phyloP scores from a whole-genome alignment of 2,888 invertebrate genomes.

The Ligdia adustata region DNA sequence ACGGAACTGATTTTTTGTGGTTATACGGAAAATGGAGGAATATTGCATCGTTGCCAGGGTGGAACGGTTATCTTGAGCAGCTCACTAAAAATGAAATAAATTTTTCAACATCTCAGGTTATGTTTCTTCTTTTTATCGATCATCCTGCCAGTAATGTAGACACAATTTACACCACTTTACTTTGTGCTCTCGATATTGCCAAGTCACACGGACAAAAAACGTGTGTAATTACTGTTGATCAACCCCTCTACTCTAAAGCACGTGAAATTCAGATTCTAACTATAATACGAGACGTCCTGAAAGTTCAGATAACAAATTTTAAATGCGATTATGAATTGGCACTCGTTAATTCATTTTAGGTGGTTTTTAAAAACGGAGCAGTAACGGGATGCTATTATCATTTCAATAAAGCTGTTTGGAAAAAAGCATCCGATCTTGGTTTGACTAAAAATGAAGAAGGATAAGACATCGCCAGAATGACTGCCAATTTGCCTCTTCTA shows the following conservation, averaged over 20 bases:
- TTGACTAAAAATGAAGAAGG: too few species aligned
- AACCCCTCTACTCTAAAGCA: conserved; percentile 49
- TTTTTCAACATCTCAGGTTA: conserved; percentile 40
- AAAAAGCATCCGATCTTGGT: too few species aligned
- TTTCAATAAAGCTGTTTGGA: too few species aligned
- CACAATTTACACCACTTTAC: conserved; percentile 46
- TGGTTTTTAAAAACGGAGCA: too few species aligned
- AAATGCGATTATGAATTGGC: too few species aligned
- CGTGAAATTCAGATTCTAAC: too few species aligned
- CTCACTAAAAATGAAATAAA: conserved; percentile 38
- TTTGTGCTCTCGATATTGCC: conserved; percentile 33
- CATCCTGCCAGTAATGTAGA: conserved; percentile 45
- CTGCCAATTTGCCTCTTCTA: too few species aligned
- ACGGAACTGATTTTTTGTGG: conserved; percentile 40
- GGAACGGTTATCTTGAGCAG: conserved; percentile 51
- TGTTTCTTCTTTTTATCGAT: conserved; percentile 51
- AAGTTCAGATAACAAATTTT: too few species aligned
- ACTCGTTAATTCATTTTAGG: too few species aligned
- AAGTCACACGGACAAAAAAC: conserved; percentile 24
- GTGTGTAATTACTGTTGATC: conserved; percentile 49
- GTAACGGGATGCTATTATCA: too few species aligned
- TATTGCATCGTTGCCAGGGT: conserved; percentile 44
- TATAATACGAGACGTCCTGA: too few species aligned
- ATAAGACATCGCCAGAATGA: too few species aligned
- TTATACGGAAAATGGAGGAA: conserved; percentile 46